Evolutionary conservation across 37 sponge, comb jelly and placozoan species (phyloP), one percentile per base, ranked within the genome.

Genomic region (Beroe forskalii): DNA sequence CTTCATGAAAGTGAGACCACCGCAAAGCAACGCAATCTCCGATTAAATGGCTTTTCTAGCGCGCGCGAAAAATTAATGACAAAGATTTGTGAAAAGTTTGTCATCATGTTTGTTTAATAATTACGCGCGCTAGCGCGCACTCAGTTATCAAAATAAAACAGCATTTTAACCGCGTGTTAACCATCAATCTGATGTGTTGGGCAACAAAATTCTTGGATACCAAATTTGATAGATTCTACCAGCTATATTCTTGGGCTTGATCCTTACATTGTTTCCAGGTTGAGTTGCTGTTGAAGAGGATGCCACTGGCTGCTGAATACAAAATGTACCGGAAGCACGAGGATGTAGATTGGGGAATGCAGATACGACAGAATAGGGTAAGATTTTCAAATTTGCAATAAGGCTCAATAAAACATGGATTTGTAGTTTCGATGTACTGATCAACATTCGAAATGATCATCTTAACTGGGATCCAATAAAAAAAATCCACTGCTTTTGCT

Each of bases 301-400:
- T 80, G 55, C 86, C 86, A 1, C 20, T 80, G 3, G 86, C 86
- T 23, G 86, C 55, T 44, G 86, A 80, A 48, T 80, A 80, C 86
- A 80, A 80, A 27, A 23, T 80, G 55, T 37, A 43, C 48, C 23
- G 86, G 42, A 38, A 80, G 55, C 20, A 80, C 9, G 86, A 80
- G 35, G 19, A 19, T 9, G 86, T 42, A 44, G 55, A 41, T 43
- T 80, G 86, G 86, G 86, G 86, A 3, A 80, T 80, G 86, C 86
- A 80, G 42, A 80, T 80, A 14, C 12, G 86, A 44, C 86, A 80
- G 30, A 80, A 80, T 38, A 80, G 86, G 40, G 86, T 80, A 80
- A 41, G 55, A 30, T 38, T 72, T n/a, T 64, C 8, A n/a, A 27
- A 24, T n/a, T n/a, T n/a, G n/a, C n/a, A n/a, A n/a, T n/a, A n/a